These are phyloP conservation scores for Vireo altiloquus DNA, from an alignment of 2,113 vertebrate genomes.

Conservation along the genomic window DNA sequence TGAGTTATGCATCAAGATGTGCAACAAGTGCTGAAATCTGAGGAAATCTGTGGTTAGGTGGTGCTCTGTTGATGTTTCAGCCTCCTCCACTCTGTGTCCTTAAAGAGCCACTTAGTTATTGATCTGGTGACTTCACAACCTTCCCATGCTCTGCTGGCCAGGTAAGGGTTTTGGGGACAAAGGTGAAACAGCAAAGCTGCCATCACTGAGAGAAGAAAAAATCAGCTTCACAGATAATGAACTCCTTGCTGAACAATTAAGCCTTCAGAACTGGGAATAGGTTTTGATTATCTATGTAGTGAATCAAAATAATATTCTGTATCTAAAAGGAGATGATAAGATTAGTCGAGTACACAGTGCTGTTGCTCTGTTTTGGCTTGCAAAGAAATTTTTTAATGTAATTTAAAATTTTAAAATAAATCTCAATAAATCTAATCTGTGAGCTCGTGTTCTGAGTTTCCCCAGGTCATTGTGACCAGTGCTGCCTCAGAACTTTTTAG, in stretches of 20 bases:
- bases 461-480: neutral
- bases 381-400: neutral
- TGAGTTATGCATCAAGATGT: neutral
- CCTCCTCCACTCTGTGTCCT: neutral
- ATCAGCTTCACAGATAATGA: neutral
- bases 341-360: neutral
- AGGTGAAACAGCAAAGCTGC: neutral
- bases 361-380: neutral
- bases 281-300: neutral
- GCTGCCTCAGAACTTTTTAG: neutral
- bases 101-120: neutral
- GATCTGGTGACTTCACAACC: neutral
- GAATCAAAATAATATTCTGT: neutral
- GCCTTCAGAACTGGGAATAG: neutral
- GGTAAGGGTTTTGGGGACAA: neutral
- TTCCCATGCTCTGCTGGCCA: neutral
- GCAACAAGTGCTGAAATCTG: neutral
- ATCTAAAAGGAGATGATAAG: neutral
- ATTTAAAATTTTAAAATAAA: neutral
- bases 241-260: neutral
- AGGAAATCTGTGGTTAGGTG: neutral
- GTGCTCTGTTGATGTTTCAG: neutral
- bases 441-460: neutral
- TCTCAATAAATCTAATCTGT: neutral
- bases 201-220: neutral